Base-by-base conservation (phyloP, 2,797 vertebrate species). In the Onychomys arenicola region DNA sequence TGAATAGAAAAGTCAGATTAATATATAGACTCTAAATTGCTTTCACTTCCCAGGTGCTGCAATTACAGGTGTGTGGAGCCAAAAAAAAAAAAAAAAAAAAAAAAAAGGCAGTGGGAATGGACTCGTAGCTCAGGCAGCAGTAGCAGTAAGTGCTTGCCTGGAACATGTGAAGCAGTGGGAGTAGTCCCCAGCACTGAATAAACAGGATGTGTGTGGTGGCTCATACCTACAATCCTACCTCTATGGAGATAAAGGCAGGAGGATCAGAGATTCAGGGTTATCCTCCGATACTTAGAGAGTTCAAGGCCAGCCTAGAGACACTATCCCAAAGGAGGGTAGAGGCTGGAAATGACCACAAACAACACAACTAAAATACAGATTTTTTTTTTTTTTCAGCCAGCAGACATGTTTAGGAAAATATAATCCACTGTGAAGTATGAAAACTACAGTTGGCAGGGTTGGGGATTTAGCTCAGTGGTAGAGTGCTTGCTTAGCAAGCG, bases 1-100 rank as follows among this genome's bases (percentile, higher is more conserved):
- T 91, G 49, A 90, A 90, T 85, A 91, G 61, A 82, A 93, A 80
- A 61, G 73, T 69, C 81, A 90, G 10, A 86, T 55, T 69, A 89
- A 91, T 87, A 75, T 65, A 49, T 32, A 87, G 82, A 93, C 23
- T 78, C 75, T 89, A 71, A 43, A 14, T 43, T 87, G 65, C 13
- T 14, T 67, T 29, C 65, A 32, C 65, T 67, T 67, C 29, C 65
- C 12, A 34, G 65, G 29, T 67, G 29, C 29, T 67, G 29, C 65
- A 67, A 67, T 67, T 67, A 67, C 29, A 67, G 29, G 63, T 65
- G 63, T 65, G 29, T 65, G 63, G 29, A 27, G 5, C 13, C 13
- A 67, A 55, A 52, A 52, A 52, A 52, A 52, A 52, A 6, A 55
- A 52, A 52, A 52, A 52, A 52, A 52, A 6, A 52, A 12, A 52